Evolutionary conservation across 2,797 vertebrate genomes (phyloP), one percentile per base, ranked within the genome.

Genomic region (Poeciliopsis infans): DNA sequence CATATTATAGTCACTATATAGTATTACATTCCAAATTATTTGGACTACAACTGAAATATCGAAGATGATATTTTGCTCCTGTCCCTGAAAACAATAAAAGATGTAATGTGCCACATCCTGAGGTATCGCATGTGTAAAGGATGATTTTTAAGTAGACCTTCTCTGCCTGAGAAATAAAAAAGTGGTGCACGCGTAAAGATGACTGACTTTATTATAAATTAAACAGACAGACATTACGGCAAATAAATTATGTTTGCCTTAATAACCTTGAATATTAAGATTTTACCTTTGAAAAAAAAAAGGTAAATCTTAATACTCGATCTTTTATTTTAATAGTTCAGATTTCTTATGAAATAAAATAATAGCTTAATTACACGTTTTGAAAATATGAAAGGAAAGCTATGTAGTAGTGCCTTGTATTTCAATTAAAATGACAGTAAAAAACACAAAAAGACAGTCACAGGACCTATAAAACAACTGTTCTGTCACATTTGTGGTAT

Each of bases 381-480:
- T 36, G 20, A 46, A 72, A 49, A 28, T 33, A 49, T 5, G n/a
- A 72, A 33, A 33, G 16, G 70, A 33, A 41, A 46, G 6, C n/a
- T 20, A 23, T 12, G 39, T 28, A 61, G 15, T 61, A 47, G 10
- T 41, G 25, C 8, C 25, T n/a, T n/a, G 2, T 55, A 15, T 55
- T 39, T 72, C 28, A 73, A n/a, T n/a, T 41, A 4, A 74, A 73
- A 73, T 53, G 31, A 11, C 11, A 31, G 3, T 4, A 31, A 10
- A 10, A 2, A 41, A n/a, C 80, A 70, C 69, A 83, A 72, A 36
- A 18, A 20, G 39, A 28, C 25, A 78, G 75, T 73, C 51, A 77
- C 61, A 81, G 33, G 18, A 66, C 2, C 76, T 79, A 76, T 75
- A 8, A 82, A 82, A 81, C n/a, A 76, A 75, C 28, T 69, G 23